These are phyloP conservation scores for Tympanoctomys barrerae DNA, from an alignment of 2,797 vertebrate genomes.

Conservation along the genomic window DNA sequence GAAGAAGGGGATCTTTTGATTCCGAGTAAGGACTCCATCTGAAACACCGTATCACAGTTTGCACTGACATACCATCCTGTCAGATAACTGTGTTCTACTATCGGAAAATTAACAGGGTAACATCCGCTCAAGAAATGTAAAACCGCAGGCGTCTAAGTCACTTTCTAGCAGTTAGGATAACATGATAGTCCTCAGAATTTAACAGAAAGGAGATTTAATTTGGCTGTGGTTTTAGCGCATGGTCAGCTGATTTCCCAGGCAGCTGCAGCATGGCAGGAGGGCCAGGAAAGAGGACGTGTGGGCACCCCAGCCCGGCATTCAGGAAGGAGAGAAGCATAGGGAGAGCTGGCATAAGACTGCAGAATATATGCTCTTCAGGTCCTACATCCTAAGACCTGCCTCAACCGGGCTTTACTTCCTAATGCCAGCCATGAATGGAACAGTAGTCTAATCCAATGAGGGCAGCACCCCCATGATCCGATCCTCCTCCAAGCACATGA, in stretches of 20 bases:
- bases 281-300: not conserved
- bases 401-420: not conserved
- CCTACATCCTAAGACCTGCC: not conserved
- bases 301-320: not conserved
- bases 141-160: not conserved
- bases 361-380: not conserved
- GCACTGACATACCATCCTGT: rapidly evolving
- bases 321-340: not conserved
- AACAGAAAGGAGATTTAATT: not conserved
- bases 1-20: not conserved
- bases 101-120: no score
- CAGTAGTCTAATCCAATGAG: not conserved
- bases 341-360: not conserved
- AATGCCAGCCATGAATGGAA: not conserved
- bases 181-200: not conserved
- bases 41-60: not conserved
- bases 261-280: not conserved
- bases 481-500: not conserved
- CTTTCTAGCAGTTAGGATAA: not conserved
- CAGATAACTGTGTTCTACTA: rapidly evolving
- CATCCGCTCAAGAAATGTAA: not conserved
- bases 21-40: rapidly evolving
- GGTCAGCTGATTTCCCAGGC: not conserved
- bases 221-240: not conserved
- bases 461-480: not conserved